A percentile compares a stretch with the other conserved stretches of the same genome.
phyloP scores from a whole-genome alignment of 2,797 vertebrate genomes.

The Typhlichthys eigenmanni region DNA sequence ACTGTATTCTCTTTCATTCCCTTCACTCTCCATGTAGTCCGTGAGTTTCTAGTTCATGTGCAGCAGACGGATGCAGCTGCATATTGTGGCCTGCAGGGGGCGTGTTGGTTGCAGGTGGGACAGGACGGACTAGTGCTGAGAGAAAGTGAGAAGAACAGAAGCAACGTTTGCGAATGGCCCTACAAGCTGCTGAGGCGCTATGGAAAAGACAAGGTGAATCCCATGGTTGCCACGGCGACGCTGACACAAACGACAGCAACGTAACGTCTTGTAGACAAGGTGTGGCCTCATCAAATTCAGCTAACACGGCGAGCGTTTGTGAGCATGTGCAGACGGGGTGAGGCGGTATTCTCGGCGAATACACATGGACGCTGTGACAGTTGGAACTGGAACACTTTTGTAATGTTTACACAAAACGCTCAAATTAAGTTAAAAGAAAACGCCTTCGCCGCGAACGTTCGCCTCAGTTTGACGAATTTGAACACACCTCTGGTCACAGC shows the following conservation, averaged over 20 bases:
- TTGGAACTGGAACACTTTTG: no score
- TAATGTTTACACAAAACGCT: no score
- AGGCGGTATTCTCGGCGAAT: no score
- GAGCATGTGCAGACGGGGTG: no score
- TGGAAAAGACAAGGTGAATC: slow-evolving; percentile 85
- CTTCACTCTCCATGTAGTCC: slow-evolving; percentile 59
- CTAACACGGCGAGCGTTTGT: no score
- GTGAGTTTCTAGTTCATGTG: slow-evolving; percentile 82
- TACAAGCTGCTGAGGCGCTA: slow-evolving; percentile 90
- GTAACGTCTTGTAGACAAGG: no score
- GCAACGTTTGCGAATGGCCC: slow-evolving; percentile 80
- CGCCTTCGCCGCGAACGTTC: no score
- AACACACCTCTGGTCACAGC: no score
- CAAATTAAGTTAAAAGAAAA: no score
- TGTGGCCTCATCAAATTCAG: no score
- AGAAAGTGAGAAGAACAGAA: slow-evolving; percentile 68
- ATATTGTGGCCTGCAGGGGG: slow-evolving; percentile 82
- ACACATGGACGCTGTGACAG: no score
- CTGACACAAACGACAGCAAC: neutral
- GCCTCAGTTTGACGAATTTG: no score
- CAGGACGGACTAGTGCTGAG: slow-evolving; percentile 76
- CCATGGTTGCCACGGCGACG: neutral
- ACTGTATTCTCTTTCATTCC: neutral
- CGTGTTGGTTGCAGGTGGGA: slow-evolving; percentile 82
- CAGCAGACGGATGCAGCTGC: slow-evolving; percentile 84